Evolutionary conservation across 1,140 invertebrate genomes (phyloP).

Genomic region (Meloidogyne chitwoodi): DNA sequence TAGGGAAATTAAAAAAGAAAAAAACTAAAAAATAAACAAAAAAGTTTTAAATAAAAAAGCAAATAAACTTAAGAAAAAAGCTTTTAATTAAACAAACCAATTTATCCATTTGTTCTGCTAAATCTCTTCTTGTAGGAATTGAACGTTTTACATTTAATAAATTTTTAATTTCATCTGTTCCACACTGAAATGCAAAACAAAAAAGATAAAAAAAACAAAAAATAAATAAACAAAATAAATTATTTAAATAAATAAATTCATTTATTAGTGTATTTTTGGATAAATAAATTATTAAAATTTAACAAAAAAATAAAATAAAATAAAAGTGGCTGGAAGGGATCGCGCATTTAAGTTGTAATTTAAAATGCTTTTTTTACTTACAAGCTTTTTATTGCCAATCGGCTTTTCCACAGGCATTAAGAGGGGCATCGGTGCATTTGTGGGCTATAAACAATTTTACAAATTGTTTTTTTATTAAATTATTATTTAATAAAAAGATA

Average conservation of each 20-base stretch:
- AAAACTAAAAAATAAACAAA: not conserved
- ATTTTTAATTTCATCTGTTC: slow-evolving; percentile 38
- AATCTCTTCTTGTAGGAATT: slow-evolving; percentile 27
- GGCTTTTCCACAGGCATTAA: slow-evolving; percentile 44
- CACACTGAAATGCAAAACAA: slow-evolving; percentile 26
- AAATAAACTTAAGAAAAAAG: not conserved
- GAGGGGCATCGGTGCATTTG: slow-evolving; percentile 30
- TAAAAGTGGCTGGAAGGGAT: not conserved
- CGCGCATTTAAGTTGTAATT: not conserved
- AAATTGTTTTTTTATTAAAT: not conserved
- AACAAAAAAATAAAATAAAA: slow-evolving; percentile 10
- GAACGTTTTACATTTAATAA: slow-evolving; percentile 32
- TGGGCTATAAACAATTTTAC: slow-evolving; percentile 8
- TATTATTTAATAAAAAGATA: not conserved
- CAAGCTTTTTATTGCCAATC: slow-evolving; percentile 31
- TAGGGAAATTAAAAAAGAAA: no score
- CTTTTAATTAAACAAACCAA: slow-evolving; percentile 23
- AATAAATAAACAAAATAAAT: not conserved
- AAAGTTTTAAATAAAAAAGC: not conserved
- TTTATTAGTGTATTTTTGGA: not conserved
- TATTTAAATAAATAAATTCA: slow-evolving; percentile 9
- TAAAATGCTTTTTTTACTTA: slow-evolving; percentile 27
- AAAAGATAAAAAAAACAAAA: slow-evolving; percentile 18
- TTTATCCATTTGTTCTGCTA: slow-evolving; percentile 45
- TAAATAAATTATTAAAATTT: slow-evolving; percentile 9